Conservation (phyloP, 2,113 vertebrate genomes). For the Sciurus niger region DNA sequence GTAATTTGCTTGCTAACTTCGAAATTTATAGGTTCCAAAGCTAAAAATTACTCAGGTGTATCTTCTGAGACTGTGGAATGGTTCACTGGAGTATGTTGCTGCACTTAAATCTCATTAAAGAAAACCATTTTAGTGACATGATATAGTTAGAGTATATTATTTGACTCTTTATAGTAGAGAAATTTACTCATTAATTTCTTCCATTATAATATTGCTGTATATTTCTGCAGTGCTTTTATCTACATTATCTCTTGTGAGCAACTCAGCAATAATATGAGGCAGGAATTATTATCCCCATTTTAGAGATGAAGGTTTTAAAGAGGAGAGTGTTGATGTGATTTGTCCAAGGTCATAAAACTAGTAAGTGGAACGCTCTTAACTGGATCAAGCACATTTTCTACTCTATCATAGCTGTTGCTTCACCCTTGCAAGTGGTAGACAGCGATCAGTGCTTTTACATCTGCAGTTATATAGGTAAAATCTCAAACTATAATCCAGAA, state of each 20-base stretch:
- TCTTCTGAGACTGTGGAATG: background rate
- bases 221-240: slow-evolving; percentile 11
- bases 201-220: background rate
- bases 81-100: background rate
- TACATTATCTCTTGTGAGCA: background rate
- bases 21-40: background rate
- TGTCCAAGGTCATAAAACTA: slow-evolving; percentile 45
- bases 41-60: background rate
- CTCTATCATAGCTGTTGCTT: background rate
- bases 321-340: background rate
- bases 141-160: background rate
- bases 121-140: background rate
- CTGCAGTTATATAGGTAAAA: background rate
- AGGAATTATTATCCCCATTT: slow-evolving; percentile 63
- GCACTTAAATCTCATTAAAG: background rate
- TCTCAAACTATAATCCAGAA: background rate
- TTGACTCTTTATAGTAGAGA: slow-evolving; percentile 4
- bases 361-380: background rate
- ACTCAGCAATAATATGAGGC: background rate
- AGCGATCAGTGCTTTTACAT: background rate
- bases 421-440: background rate
- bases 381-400: background rate
- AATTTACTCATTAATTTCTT: slow-evolving; percentile 44
- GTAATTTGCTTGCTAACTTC: background rate
- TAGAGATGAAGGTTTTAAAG: slow-evolving; percentile 62